Evolutionary conservation across 2,113 vertebrate species (phyloP), one percentile per base, ranked within the genome.

Genomic region (Pachycephala philippinensis): DNA sequence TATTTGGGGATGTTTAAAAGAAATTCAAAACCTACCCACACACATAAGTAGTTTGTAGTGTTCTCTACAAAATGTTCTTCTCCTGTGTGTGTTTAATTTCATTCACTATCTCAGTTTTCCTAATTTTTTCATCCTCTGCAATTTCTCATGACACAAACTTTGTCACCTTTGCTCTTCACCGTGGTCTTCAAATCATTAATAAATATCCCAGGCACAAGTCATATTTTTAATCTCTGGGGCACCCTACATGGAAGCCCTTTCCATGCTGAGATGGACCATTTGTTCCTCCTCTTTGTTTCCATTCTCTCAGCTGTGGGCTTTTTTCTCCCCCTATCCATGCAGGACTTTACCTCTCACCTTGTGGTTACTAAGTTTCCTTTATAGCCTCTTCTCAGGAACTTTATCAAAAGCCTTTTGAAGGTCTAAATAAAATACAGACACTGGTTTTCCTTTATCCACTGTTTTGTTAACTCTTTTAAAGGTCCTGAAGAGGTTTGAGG

Each of bases 261-360:
- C 70, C 80, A 89, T 61, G 52, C 78, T 95, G 93, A 97, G 93
- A 91, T 65, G 37, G 80, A 80, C 57, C 66, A 84, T 93, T 97
- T 93, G 69, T 93, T 98, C 90, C 52, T 95, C 24, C 23, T 92
- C 66, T 94, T 93, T 91, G 47, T 90, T 96, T 96, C 93, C 15
- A 10, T 15, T 82, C 60, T 94, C 59, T 95, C 61, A 85, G n/a
- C 56, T 17, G 8, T 23, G 15, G 66, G 28, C n/a, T 93, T 79
- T 59, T 47, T 33, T 35, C 13, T 30, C 28, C 45, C 50, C 4
- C 4, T 26, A 37, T 63, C 50, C 64, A 90, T 22, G 49, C 35
- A 94, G 72, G 80, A 76, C 86, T 95, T 95, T 89, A 92, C 59
- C 74, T 92, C 84, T 96, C 86, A 88, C 84, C 63, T 94, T 30